Evolutionary conservation across 2,888 invertebrate genomes (phyloP), one percentile per base, ranked within the genome.

Genomic region (Eupithecia vulgata): DNA sequence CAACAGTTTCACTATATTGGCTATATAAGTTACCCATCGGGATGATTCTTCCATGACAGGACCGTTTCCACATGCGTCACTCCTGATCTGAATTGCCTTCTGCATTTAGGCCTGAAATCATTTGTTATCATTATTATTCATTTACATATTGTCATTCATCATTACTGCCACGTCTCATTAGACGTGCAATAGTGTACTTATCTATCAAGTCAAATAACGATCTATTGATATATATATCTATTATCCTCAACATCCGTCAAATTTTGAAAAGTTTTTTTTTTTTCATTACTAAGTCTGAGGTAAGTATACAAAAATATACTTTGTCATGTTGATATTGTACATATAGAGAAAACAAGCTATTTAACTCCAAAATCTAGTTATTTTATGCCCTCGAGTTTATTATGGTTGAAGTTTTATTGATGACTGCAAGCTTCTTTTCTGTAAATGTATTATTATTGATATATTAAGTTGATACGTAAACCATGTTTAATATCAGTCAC

Each of bases 71-170:
- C 87, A 62, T 92, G 91, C 0, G 91, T 91, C 13, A 88, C 82
- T 8, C 92, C 92, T 5, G 91, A 88, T 78, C 93, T 86, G 73
- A 93, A 93, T 76, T 91, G 91, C 40, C 92, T 85, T 78, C 92
- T 86, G 76, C 92, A 92, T 80, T 89, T 91, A 15, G 88, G 85
- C 74, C 92, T 92, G 85, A 35, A 82, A 84, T 4, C 10, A 57
- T 21, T 45, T 30, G 30, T 30, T 45, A 17, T 45, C 5, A 37
- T 7, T 37, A 17, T 45, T 45, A 45, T 45, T 45, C 17, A 45
- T 45, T 45, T 45, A 30, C 30, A 13, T 40, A 40, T 12, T 40
- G 13, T 40, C 40, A 12, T 12, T 2, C 13, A 13, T 40, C 40
- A 13, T 40, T 13, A 40, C 40, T 12, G 13, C 1, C n/a, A n/a